Base-by-base conservation (phyloP, 2,888 invertebrate species). In the Eristalis tenax region DNA sequence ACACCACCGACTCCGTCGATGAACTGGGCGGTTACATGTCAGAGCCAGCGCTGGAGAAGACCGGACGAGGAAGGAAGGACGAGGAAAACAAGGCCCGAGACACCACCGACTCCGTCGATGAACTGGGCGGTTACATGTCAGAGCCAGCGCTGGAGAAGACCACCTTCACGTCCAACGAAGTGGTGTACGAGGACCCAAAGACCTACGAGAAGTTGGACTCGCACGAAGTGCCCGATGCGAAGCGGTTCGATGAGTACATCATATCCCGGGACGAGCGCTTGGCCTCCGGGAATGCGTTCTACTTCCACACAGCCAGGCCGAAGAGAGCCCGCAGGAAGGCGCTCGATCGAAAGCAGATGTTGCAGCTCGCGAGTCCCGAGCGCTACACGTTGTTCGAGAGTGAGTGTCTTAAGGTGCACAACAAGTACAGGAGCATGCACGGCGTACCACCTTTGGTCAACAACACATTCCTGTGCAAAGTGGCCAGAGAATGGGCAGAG, bases 401-500 rank as follows among this genome's bases (percentile, higher is more conserved):
- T 43, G 83, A 87, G 63, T 76, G 83, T 13, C 18, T 87, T 3
- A 63, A 18, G 40, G 28, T 76, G 11, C 87, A 87, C 22, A 87
- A 87, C 57, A 71, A 87, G 56, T 80, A 43, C 13, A 71, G 87
- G 2, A 26, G 64, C 18, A 32, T 76, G 4, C 87, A 87, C 56
- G 69, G 73, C 23, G 83, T 83, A 28, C 76, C 79, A 0, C 71
- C 79, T 0, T 18, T 87, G n/a, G 38, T 43, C 5, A 75, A 87
- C 11, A 87, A 79, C 64, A 75, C 79, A 18, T 69, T 73, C 15
- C 64, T 87, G 0, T 79, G 87, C 57, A 73, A 80, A 23, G 50
- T 80, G 40, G 87, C 83, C 22, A 50, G 83, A 4, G 83, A 83
- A 38, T 87, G 87, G 87, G 87, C 87, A 1, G 87, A 87, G 83